Evolutionary conservation across 2,888 invertebrate genomes (phyloP).

Genomic region (Cephonodes hylas): DNA sequence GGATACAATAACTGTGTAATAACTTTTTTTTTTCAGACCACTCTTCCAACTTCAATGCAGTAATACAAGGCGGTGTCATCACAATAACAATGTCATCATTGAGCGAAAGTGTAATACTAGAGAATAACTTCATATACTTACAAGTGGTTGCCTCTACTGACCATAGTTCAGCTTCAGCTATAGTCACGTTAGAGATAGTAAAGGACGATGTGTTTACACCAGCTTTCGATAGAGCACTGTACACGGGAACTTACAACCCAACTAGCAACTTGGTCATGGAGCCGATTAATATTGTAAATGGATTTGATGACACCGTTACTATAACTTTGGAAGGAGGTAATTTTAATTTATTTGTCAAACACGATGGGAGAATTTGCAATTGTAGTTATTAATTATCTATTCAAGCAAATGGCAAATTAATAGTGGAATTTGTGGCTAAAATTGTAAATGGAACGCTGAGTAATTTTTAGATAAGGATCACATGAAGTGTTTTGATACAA

Average conservation of each 20-base stretch:
- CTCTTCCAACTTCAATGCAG: conserved; percentile 39
- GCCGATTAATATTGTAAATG: conserved; percentile 48
- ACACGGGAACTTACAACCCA: conserved; percentile 47
- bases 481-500: too few species aligned
- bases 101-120: conserved; percentile 37
- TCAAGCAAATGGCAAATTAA: background rate
- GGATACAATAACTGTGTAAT: too few species aligned
- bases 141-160: conserved; percentile 45
- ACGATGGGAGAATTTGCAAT: background rate
- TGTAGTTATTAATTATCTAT: background rate
- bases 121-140: conserved; percentile 49
- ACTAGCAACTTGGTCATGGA: conserved; percentile 42
- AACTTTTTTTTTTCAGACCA: conserved; percentile 47
- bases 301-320: conserved; percentile 51
- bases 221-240: conserved; percentile 48
- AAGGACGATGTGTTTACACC: conserved; percentile 60
- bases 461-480: too few species aligned
- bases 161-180: conserved; percentile 37
- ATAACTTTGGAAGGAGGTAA: conserved; percentile 55
- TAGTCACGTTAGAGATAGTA: conserved; percentile 56
- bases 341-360: conserved; percentile 9
- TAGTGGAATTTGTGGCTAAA: too few species aligned
- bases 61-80: conserved; percentile 38
- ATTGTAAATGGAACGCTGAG: too few species aligned
- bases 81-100: conserved; percentile 46